Evolutionary conservation across 2,113 vertebrate species (phyloP), one percentile per base, ranked within the genome.

Genomic region (Agapornis roseicollis): DNA sequence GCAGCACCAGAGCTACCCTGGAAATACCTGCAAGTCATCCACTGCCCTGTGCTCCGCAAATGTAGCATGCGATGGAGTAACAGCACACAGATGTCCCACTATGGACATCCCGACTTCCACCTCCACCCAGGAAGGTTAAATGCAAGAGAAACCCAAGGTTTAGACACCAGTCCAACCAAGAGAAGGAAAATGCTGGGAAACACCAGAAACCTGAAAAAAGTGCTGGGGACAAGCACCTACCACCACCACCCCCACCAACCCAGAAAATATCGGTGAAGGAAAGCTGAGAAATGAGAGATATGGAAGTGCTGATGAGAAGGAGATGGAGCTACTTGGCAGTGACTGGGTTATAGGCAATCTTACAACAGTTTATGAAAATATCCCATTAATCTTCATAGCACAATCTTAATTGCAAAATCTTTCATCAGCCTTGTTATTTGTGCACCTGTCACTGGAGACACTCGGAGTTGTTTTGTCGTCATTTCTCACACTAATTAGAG

Each of bases 401-500:
- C 94, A 93, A 96, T 97, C 97, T 97, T 98, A 98, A 98, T 98
- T 98, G 97, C 97, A 94, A 94, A 96, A 96, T 98, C 97, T 97
- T 97, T 97, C 97, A 98, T 97, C 97, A 97, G 97, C 96, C 93
- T 97, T 90, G 96, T 96, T 97, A 96, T 97, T 96, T 97, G 97
- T 95, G 97, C 95, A 97, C 97, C 98, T 98, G 98, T 97, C 98
- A 98, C 50, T 84, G 96, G 95, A 95, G 97, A 97, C 96, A 94
- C 89, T 94, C 35, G 0, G 84, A 95, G 96, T 96, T 94, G 96
- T 95, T 95, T 85, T 94, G 93, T 97, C 95, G 96, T 97, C 97
- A 93, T 97, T 96, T 95, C 97, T 98, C 98, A 96, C 44, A 47
- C 97, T 98, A 97, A 98, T 97, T 97, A 97, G 96, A 89, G 95